phyloP scores from a whole-genome alignment of 2,113 vertebrate species.

The Lasiurus cinereus region DNA sequence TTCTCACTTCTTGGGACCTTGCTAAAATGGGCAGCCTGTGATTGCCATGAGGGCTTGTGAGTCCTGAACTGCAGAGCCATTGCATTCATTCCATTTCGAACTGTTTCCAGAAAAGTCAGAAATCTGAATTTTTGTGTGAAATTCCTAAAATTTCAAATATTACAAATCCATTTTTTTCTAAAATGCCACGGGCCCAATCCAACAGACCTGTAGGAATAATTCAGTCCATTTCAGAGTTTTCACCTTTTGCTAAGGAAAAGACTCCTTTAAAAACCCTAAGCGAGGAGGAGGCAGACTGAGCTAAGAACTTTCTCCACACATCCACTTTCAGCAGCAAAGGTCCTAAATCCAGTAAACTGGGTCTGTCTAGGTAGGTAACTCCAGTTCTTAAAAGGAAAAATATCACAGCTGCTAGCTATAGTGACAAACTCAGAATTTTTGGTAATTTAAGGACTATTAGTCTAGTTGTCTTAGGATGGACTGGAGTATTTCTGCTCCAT shows the following conservation, averaged over 20 bases:
- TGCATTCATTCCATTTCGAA: not conserved
- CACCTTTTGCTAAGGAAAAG: not conserved
- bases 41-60: not conserved
- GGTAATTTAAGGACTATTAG: not conserved
- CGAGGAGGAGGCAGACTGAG: not conserved
- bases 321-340: not conserved
- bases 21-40: not conserved
- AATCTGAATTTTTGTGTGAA: not conserved
- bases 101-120: constrained; percentile 15
- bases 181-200: not conserved
- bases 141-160: not conserved
- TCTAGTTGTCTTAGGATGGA: not conserved
- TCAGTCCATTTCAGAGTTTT: not conserved
- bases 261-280: not conserved
- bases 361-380: not conserved
- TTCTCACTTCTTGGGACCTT: not conserved
- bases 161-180: not conserved
- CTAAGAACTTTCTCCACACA: not conserved
- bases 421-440: not conserved
- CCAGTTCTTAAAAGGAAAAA: not conserved
- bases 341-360: not conserved
- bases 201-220: not conserved
- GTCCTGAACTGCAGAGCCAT: not conserved
- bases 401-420: not conserved
- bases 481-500: not conserved